A percentile compares a stretch with the other conserved stretches of the same genome.
Evolutionary conservation across 2,888 invertebrate genomes (phyloP).

Genomic region (Agapostemon virescens): DNA sequence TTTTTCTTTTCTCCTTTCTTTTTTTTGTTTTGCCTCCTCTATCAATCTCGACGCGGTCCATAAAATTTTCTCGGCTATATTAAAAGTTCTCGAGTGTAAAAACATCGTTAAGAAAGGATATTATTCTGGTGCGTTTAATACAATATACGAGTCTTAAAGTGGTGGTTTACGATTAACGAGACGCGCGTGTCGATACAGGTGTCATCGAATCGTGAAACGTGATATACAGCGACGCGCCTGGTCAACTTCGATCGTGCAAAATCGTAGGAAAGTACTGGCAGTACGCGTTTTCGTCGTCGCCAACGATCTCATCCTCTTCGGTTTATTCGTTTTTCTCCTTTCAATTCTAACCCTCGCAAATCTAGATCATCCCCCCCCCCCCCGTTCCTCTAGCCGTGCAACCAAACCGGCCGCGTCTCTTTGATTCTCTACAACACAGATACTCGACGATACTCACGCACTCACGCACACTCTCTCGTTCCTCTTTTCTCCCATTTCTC

Average conservation of each 20-base stretch:
- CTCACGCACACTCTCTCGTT: neutral
- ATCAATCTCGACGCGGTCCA: constrained; percentile 26
- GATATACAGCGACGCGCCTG: constrained; percentile 35
- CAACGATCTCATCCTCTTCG: constrained; percentile 25
- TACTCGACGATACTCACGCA: neutral
- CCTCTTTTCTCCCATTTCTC: neutral
- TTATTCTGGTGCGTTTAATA: constrained; percentile 49
- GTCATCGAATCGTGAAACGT: constrained; percentile 25
- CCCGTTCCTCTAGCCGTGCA: constrained; percentile 36
- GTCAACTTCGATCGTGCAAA: constrained; percentile 66
- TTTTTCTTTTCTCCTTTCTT: neutral
- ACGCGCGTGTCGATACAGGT: constrained; percentile 28
- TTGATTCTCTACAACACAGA: neutral
- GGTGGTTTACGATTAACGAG: constrained; percentile 47
- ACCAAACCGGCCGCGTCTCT: constrained; percentile 44
- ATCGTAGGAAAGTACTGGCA: constrained; percentile 60
- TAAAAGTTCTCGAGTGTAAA: constrained; percentile 63
- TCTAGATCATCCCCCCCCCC: constrained; percentile 46
- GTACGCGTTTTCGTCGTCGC: constrained; percentile 34
- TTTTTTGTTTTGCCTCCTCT: neutral
- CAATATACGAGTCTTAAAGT: constrained; percentile 53
- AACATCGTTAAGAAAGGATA: constrained; percentile 63
- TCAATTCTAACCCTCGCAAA: constrained; percentile 51
- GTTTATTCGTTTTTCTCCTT: constrained; percentile 17
- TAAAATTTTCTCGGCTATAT: constrained; percentile 52